Conservation (phyloP, 2,113 vertebrate species). For the Acanthochromis polyacanthus region DNA sequence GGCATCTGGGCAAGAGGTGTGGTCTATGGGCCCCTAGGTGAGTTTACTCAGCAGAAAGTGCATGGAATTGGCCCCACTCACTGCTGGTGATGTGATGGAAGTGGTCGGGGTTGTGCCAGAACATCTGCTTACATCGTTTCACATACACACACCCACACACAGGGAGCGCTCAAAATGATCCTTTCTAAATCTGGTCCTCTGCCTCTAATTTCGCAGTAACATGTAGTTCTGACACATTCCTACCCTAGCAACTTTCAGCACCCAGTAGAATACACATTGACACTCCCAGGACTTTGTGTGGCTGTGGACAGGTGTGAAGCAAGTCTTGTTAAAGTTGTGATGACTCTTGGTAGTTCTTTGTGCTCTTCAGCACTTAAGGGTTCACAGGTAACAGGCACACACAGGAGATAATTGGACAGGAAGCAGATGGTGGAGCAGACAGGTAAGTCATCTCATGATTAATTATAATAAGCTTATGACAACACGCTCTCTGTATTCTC, state of each 20-base stretch:
- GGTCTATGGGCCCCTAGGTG: constrained; percentile 61
- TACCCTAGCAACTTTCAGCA: constrained; percentile 53
- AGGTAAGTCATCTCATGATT: constrained; percentile 64
- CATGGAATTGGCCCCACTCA: constrained; percentile 42
- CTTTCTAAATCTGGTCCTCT: constrained; percentile 56
- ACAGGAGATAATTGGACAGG: constrained; percentile 71
- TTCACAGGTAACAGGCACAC: constrained; percentile 58
- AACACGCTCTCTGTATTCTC: constrained; percentile 24
- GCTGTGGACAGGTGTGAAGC: constrained; percentile 54
- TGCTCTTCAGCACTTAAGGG: constrained; percentile 63
- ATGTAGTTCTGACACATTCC: constrained; percentile 37
- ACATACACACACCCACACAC: background rate
- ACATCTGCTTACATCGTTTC: constrained; percentile 60
- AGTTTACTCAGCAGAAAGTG: constrained; percentile 75
- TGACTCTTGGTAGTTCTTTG: constrained; percentile 65
- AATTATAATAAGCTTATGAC: constrained; percentile 62
- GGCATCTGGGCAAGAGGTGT: constrained; percentile 67
- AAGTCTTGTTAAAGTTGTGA: constrained; percentile 67
- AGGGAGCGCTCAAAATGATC: constrained; percentile 29
- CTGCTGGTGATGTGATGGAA: constrained; percentile 53
- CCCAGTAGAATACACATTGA: constrained; percentile 31
- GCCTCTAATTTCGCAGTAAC: constrained; percentile 60
- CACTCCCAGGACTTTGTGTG: constrained; percentile 32
- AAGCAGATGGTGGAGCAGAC: constrained; percentile 72
- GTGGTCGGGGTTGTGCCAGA: constrained; percentile 42